These are phyloP conservation scores for Nettapus auritus DNA, from an alignment of 2,113 vertebrate species.

Conservation along the genomic window DNA sequence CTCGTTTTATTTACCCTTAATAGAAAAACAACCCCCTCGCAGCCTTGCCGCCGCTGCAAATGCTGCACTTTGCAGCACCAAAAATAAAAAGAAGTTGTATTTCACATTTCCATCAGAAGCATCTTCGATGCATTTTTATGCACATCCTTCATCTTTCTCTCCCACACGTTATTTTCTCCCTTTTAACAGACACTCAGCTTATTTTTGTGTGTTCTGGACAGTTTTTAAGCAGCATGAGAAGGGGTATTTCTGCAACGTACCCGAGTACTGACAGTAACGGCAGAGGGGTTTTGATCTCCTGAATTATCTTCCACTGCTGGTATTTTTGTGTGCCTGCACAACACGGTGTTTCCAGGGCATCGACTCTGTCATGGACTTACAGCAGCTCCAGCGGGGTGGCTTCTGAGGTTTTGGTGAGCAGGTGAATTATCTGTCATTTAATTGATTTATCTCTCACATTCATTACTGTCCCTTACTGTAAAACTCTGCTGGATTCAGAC, in stretches of 20 bases:
- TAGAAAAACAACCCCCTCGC: constrained; percentile 47
- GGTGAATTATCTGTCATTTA: not conserved
- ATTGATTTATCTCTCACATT: not conserved
- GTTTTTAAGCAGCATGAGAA: not conserved
- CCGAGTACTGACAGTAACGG: not conserved
- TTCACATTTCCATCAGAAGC: constrained; percentile 69
- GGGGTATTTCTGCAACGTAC: not conserved
- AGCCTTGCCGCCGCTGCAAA: constrained; percentile 28
- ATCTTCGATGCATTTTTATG: constrained; percentile 63
- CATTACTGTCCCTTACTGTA: not conserved
- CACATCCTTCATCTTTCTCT: constrained; percentile 57
- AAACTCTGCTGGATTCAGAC: not conserved
- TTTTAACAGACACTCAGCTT: not conserved
- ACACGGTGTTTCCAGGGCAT: not conserved
- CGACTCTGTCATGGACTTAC: not conserved
- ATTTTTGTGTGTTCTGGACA: constrained; percentile 28
- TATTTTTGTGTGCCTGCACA: not conserved
- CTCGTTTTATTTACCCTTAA: constrained; percentile 71
- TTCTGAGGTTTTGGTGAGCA: not conserved
- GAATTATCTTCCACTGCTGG: not conserved
- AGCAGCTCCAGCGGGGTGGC: not conserved
- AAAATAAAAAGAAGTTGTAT: constrained; percentile 66
- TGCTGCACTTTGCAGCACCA: not conserved
- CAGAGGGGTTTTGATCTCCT: not conserved
- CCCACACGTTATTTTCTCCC: not conserved